phyloP scores from a whole-genome alignment of 2,797 vertebrate genomes.

The Dromococcyx pavoninus region DNA sequence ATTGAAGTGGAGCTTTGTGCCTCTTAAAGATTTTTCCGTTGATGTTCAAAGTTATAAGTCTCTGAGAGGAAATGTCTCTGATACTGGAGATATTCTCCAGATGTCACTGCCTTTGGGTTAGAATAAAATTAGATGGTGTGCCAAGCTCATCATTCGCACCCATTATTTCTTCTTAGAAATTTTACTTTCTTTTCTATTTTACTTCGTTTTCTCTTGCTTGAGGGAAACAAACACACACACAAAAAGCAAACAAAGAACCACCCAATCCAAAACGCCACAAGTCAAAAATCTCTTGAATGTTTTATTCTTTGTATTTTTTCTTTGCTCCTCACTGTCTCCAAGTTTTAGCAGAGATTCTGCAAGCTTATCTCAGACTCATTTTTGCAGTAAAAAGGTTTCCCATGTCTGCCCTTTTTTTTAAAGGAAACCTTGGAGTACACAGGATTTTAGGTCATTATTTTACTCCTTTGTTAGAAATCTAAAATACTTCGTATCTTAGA shows the following conservation, averaged over 20 bases:
- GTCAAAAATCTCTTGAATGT: background rate
- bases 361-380: background rate
- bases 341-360: background rate
- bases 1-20: background rate
- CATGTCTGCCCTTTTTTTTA: background rate
- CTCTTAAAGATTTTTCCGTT: background rate
- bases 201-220: background rate
- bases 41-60: background rate
- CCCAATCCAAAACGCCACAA: background rate
- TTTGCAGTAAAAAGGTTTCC: background rate
- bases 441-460: background rate
- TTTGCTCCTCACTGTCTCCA: background rate
- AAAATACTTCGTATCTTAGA: background rate
- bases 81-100: background rate
- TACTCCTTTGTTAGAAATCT: background rate
- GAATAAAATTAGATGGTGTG: background rate
- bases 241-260: fast-evolving
- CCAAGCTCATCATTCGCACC: background rate
- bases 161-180: background rate
- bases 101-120: background rate
- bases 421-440: background rate
- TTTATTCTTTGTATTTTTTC: background rate
- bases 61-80: background rate
- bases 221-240: background rate
- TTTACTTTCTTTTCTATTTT: background rate